Conservation (phyloP, 2,888 invertebrate species). For the Flabesymbios commensalis region DNA sequence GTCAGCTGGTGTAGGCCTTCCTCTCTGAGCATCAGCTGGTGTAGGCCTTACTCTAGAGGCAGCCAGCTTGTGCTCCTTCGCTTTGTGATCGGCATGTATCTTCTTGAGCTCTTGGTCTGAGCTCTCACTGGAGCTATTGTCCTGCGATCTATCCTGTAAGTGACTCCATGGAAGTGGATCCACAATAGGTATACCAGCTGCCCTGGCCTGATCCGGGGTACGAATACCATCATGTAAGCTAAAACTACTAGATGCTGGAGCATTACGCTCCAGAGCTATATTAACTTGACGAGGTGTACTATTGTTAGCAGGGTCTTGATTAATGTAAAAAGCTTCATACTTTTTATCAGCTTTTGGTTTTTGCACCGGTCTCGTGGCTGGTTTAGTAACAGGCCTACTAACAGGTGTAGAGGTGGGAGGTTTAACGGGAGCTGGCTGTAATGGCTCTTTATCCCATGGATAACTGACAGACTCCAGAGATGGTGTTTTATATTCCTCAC, state of each 20-base stretch:
- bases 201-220: slow-evolving; percentile 47
- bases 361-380: not conserved
- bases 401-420: not conserved
- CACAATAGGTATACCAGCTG: slow-evolving; percentile 55
- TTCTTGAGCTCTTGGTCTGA: slow-evolving; percentile 57
- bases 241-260: too few relatives aligned
- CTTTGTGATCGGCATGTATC: slow-evolving; percentile 53
- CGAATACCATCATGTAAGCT: slow-evolving; percentile 40
- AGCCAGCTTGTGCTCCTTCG: slow-evolving; percentile 32
- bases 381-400: not conserved
- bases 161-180: not conserved
- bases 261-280: too few relatives aligned
- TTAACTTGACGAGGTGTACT: too few relatives aligned
- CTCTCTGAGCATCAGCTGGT: not conserved
- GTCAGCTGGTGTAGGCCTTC: not conserved
- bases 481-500: slow-evolving; percentile 36
- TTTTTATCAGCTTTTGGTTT: too few relatives aligned
- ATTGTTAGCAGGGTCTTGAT: slow-evolving; percentile 22
- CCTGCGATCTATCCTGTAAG: slow-evolving; percentile 27
- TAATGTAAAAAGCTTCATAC: slow-evolving; percentile 22
- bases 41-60: slow-evolving; percentile 1
- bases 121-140: slow-evolving; percentile 51
- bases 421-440: not conserved
- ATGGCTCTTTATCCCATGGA: not conserved
- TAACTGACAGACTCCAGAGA: slow-evolving; percentile 24